Conservation (phyloP, 2,888 invertebrate species). For the Falcaria lacertinaria region DNA sequence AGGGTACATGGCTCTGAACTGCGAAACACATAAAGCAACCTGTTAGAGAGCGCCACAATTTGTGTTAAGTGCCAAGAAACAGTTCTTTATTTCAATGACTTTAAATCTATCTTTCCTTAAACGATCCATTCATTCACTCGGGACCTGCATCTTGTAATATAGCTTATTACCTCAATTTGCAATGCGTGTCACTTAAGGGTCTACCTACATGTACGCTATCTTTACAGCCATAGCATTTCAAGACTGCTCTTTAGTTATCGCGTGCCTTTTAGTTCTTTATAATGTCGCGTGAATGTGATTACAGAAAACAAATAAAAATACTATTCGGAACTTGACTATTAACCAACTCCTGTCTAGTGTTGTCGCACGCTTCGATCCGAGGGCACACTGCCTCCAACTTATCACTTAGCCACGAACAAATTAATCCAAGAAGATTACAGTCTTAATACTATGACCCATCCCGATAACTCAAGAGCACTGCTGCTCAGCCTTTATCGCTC, state of each 20-base stretch:
- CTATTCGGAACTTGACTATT: conserved; percentile 33
- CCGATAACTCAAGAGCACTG: conserved; percentile 63
- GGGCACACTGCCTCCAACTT: conserved; percentile 50
- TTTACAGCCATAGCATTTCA: conserved; percentile 45
- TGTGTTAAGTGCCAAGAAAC: conserved; percentile 26
- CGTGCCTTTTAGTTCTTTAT: conserved; percentile 20
- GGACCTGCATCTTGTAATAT: conserved; percentile 32
- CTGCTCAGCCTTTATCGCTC: conserved; percentile 64
- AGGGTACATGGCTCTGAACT: conserved; percentile 55
- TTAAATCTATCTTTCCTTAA: conserved; percentile 35
- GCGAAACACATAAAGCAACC: conserved; percentile 51
- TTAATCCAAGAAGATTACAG: conserved; percentile 69
- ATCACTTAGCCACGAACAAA: conserved; percentile 70
- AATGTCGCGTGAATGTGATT: conserved; percentile 31
- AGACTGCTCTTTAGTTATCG: conserved; percentile 31
- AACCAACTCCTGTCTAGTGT: conserved; percentile 33
- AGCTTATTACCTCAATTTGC: conserved; percentile 60
- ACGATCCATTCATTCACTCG: conserved; percentile 20
- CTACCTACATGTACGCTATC: conserved; percentile 45
- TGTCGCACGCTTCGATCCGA: conserved; percentile 50
- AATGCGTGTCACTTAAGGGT: conserved; percentile 42
- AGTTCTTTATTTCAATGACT: conserved; percentile 35
- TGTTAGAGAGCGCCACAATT: conserved; percentile 42
- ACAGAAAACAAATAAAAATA: conserved; percentile 35
- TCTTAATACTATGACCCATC: conserved; percentile 61